Percentiles rank a stretch among this genome's conserved stretches.
phyloP scores from a whole-genome alignment of 35 echinoderm and acorn worm genomes.

The Heliocidaris erythrogramma region DNA sequence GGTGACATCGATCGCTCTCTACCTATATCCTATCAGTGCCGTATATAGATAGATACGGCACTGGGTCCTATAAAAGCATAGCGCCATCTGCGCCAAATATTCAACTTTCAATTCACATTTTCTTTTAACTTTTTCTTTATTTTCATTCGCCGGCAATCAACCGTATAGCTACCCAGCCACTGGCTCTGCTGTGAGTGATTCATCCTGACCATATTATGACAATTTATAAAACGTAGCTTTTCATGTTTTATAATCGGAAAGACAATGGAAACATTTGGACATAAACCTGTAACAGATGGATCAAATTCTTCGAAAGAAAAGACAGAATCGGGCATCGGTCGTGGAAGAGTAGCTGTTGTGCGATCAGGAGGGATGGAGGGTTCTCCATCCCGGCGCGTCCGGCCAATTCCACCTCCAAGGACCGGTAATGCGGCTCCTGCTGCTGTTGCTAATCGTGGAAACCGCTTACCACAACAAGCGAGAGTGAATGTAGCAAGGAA shows the following conservation, averaged over 20 bases:
- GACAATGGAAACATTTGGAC: background rate
- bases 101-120: too few relatives aligned
- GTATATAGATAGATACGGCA: too few relatives aligned
- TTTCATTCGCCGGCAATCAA: too few relatives aligned
- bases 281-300: background rate
- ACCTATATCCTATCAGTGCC: too few relatives aligned
- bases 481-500: background rate
- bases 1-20: too few relatives aligned
- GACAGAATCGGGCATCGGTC: background rate
- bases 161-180: background rate
- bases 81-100: too few relatives aligned
- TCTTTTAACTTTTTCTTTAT: too few relatives aligned
- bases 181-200: background rate
- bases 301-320: background rate
- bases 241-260: background rate
- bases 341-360: background rate
- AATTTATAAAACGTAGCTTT: background rate
- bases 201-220: background rate
- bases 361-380: background rate
- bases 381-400: conserved; percentile 17
- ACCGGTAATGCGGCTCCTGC: background rate
- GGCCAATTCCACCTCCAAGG: conserved; percentile 11
- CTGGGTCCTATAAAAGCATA: too few relatives aligned
- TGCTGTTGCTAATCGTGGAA: background rate
- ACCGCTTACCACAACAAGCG: background rate